A percentile compares a stretch with the other conserved stretches of the same genome.
Conservation (phyloP, 2,113 vertebrate genomes). For the Neoarius graeffei region DNA sequence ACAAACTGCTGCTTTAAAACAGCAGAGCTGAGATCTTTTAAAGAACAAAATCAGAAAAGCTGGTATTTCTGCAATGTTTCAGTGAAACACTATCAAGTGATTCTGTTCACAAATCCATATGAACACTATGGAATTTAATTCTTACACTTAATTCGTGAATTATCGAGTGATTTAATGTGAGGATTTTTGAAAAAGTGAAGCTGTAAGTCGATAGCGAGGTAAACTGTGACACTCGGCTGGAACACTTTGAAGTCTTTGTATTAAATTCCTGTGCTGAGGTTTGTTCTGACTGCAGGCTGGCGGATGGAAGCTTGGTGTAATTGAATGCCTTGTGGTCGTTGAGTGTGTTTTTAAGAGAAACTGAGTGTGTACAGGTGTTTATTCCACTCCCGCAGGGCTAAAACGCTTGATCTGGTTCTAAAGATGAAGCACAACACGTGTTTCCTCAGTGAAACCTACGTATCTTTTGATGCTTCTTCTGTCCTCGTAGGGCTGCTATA, state of each 20-base stretch:
- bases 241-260: not conserved
- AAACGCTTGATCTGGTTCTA: not conserved
- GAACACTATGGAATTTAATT: not conserved
- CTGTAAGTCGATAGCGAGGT: not conserved
- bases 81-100: not conserved
- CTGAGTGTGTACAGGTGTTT: not conserved
- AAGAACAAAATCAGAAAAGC: not conserved
- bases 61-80: not conserved
- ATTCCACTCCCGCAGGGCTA: not conserved
- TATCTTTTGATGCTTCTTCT: not conserved
- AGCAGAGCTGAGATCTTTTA: not conserved
- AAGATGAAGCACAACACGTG: not conserved
- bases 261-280: not conserved
- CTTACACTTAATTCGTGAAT: not conserved
- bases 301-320: not conserved
- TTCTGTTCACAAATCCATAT: not conserved
- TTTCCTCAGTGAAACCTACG: not conserved
- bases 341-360: not conserved
- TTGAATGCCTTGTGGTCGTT: not conserved
- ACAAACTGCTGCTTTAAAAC: not conserved
- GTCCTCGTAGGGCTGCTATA: constrained; percentile 71
- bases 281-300: not conserved
- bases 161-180: not conserved
- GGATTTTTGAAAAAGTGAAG: not conserved
- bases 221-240: not conserved